Percentiles rank a stretch among this genome's conserved stretches.
Conservation (phyloP, 2,797 vertebrate species). For the Chrosomus eos region DNA sequence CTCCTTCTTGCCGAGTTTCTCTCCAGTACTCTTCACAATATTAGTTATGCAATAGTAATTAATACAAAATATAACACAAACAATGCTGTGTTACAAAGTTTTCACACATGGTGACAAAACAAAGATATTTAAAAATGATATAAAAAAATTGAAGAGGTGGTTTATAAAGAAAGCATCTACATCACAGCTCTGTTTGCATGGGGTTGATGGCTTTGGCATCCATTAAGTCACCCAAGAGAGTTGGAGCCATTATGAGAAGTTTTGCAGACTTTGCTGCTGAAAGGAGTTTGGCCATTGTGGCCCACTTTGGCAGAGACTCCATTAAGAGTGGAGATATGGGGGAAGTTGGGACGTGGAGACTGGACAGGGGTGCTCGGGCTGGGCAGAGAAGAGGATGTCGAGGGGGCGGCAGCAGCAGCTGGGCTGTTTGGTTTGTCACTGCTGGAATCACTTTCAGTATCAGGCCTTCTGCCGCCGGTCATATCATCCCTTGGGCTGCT, state of each 20-base stretch:
- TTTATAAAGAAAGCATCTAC: constrained; percentile 79
- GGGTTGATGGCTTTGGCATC: constrained; percentile 63
- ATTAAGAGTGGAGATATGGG: constrained; percentile 82
- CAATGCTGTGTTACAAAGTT: constrained; percentile 50
- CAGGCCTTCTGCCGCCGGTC: constrained; percentile 72
- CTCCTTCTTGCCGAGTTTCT: constrained; percentile 33
- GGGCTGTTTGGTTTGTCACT: constrained; percentile 96
- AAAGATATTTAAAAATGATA: constrained; percentile 59
- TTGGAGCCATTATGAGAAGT: constrained; percentile 78
- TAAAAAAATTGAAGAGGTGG: constrained; percentile 58
- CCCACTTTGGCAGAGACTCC: constrained; percentile 76
- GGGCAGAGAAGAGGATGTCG: constrained; percentile 79
- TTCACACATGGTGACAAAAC: constrained; percentile 54
- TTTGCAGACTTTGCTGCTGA: constrained; percentile 80
- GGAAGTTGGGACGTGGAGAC: constrained; percentile 66
- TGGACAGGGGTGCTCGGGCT: constrained; percentile 63
- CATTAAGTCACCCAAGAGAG: constrained; percentile 75
- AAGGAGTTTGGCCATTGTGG: constrained; percentile 77
- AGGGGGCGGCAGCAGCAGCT: constrained; percentile 73
- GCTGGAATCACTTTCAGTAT: constrained; percentile 90
- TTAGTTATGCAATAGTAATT: constrained; percentile 55
- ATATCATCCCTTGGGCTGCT: constrained; percentile 78
- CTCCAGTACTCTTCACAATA: constrained; percentile 55
- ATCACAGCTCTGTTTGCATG: constrained; percentile 66
- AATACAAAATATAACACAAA: constrained; percentile 52